Percentiles rank a stretch among this genome's conserved stretches.
Evolutionary conservation across 2,113 vertebrate species (phyloP).

Genomic region (Nibea albiflora): DNA sequence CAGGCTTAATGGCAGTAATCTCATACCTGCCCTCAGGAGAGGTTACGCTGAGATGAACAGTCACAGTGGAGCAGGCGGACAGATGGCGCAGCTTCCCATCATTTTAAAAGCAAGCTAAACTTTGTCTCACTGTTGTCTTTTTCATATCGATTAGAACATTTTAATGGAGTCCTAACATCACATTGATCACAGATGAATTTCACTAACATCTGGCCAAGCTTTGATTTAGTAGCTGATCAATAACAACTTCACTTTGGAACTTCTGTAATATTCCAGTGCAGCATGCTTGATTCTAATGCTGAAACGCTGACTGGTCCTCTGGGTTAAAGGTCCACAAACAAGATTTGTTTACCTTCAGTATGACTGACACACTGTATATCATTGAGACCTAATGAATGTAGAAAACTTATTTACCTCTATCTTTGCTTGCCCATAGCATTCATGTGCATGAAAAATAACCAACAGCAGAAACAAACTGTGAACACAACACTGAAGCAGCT

Average conservation of each 20-base stretch:
- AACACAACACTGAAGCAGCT: neutral
- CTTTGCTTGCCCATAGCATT: neutral
- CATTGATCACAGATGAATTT: neutral
- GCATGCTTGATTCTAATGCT: neutral
- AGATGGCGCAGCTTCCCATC: slow-evolving; percentile 11
- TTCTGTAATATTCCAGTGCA: neutral
- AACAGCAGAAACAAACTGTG: neutral
- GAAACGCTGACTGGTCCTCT: neutral
- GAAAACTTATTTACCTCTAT: neutral
- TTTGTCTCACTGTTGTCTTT: neutral
- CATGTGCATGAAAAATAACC: neutral
- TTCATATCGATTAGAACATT: neutral
- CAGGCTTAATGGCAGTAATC: slow-evolving; percentile 50
- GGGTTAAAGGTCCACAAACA: neutral
- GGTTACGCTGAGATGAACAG: slow-evolving; percentile 43
- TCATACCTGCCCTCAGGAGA: slow-evolving; percentile 52
- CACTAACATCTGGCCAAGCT: neutral
- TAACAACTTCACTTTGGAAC: neutral
- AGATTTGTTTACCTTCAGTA: neutral
- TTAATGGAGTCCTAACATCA: neutral
- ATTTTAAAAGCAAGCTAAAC: neutral
- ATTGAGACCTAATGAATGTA: too few relatives aligned
- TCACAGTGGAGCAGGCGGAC: slow-evolving; percentile 20
- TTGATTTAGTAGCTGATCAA: slow-evolving; percentile 1
- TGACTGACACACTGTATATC: neutral